These are phyloP conservation scores for Lamellibrachia luymesi DNA, from an alignment of 1,140 invertebrate genomes.

Conservation along the genomic window DNA sequence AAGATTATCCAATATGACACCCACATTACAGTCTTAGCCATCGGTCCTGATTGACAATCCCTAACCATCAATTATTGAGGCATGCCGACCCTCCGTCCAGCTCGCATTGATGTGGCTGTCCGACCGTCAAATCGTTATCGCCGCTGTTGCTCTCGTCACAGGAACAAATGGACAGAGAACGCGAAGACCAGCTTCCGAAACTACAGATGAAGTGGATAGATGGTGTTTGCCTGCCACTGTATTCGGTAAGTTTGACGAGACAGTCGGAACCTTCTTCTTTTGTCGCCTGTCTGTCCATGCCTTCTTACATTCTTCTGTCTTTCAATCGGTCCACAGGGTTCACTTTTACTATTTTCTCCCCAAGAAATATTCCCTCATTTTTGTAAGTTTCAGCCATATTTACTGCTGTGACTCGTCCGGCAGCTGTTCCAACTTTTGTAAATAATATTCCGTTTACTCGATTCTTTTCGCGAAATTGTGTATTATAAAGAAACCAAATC, in stretches of 20 bases:
- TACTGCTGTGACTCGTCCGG: not conserved
- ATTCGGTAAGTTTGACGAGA: constrained; percentile 66
- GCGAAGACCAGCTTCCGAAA: constrained; percentile 89
- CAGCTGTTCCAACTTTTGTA: too few species aligned
- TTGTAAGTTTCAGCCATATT: not conserved
- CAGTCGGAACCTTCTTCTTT: not conserved
- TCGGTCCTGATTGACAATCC: too few species aligned
- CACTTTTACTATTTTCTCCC: not conserved
- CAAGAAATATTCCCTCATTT: not conserved
- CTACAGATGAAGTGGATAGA: constrained; percentile 97
- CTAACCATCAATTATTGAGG: not conserved
- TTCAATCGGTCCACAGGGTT: not conserved
- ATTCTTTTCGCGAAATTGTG: not conserved
- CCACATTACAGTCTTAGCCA: too few species aligned
- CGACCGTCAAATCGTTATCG: too few species aligned
- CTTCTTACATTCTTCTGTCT: not conserved
- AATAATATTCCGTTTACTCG: too few species aligned
- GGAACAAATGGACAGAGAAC: constrained; percentile 92
- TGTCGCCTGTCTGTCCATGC: not conserved
- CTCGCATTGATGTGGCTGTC: not conserved
- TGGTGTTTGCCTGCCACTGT: constrained; percentile 88
- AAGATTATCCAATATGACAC: too few species aligned
- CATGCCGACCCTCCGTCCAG: not conserved
- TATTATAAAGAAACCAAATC: not conserved
- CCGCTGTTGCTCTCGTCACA: constrained; percentile 43